phyloP scores from a whole-genome alignment of 1,140 invertebrate species.

The Doryteuthis pealeii region DNA sequence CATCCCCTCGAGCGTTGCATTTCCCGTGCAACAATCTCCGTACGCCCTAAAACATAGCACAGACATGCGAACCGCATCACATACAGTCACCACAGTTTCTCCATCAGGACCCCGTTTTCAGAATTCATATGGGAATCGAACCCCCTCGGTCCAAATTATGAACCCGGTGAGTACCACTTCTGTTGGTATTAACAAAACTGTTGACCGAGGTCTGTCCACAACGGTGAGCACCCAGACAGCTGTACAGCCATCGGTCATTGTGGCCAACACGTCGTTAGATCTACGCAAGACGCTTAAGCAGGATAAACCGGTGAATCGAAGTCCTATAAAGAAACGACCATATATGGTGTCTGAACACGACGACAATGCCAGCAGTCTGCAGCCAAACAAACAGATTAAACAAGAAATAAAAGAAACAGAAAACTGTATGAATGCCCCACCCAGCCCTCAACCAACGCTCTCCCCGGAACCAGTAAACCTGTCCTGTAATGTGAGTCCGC shows the following conservation, averaged over 20 bases:
- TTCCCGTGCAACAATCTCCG: conserved; percentile 14
- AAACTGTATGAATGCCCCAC: background rate
- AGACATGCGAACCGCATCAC: background rate
- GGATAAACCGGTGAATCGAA: conserved; percentile 36
- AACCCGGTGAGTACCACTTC: conserved; percentile 5
- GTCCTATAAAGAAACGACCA: conserved; percentile 57
- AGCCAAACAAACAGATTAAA: background rate
- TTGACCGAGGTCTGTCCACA: conserved; percentile 2
- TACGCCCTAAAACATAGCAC: background rate
- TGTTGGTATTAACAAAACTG: background rate
- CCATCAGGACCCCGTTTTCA: background rate
- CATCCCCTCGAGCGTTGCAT: conserved; percentile 17
- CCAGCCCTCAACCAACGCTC: background rate
- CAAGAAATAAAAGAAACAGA: background rate
- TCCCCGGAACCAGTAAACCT: conserved; percentile 2
- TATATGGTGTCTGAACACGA: conserved; percentile 31
- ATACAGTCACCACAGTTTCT: background rate
- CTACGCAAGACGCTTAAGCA: conserved; percentile 42
- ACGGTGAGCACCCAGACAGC: background rate
- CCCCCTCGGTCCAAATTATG: background rate
- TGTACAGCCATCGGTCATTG: conserved; percentile 46
- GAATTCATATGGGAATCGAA: conserved; percentile 5
- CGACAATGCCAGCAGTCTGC: background rate
- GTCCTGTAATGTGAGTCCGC: background rate
- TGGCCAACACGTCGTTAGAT: conserved; percentile 46